phyloP scores from a whole-genome alignment of 2,888 invertebrate species.

The Ennomos quercinarius region DNA sequence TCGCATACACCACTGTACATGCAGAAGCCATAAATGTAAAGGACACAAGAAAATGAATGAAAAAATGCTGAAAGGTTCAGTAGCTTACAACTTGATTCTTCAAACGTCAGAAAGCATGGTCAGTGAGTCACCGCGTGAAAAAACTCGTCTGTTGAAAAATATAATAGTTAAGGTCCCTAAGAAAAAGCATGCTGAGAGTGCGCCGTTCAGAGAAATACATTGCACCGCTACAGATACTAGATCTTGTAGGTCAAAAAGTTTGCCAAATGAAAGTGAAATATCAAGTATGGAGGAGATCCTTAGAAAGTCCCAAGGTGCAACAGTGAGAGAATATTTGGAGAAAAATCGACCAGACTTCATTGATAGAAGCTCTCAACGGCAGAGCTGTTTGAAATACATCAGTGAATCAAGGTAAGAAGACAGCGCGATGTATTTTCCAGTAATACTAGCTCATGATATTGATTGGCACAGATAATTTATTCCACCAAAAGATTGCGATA shows the following conservation, averaged over 20 bases:
- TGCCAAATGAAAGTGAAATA: slow-evolving; percentile 67
- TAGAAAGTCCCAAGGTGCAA: slow-evolving; percentile 60
- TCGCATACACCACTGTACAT: slow-evolving; percentile 63
- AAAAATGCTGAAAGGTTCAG: slow-evolving; percentile 66
- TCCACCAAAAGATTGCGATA: too few species aligned
- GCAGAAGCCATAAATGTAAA: slow-evolving; percentile 68
- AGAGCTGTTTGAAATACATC: slow-evolving; percentile 68
- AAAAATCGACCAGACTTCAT: slow-evolving; percentile 90
- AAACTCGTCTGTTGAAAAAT: slow-evolving; percentile 60
- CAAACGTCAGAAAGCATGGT: slow-evolving; percentile 76
- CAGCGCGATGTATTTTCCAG: too few species aligned
- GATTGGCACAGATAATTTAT: too few species aligned
- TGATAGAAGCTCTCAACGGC: slow-evolving; percentile 64
- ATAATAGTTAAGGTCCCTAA: slow-evolving; percentile 76
- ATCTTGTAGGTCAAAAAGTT: slow-evolving; percentile 57
- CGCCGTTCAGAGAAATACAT: slow-evolving; percentile 60
- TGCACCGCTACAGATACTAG: slow-evolving; percentile 46
- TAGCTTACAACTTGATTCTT: slow-evolving; percentile 78
- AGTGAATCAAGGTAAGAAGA: slow-evolving; percentile 68
- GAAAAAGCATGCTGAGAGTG: slow-evolving; percentile 49
- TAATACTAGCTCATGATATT: too few species aligned
- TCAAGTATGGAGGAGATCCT: slow-evolving; percentile 67
- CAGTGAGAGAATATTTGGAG: slow-evolving; percentile 89
- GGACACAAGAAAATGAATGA: slow-evolving; percentile 58
- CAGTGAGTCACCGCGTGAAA: slow-evolving; percentile 54